phyloP scores from a whole-genome alignment of 2,888 invertebrate genomes.

The Chrysomela aeneicollis region DNA sequence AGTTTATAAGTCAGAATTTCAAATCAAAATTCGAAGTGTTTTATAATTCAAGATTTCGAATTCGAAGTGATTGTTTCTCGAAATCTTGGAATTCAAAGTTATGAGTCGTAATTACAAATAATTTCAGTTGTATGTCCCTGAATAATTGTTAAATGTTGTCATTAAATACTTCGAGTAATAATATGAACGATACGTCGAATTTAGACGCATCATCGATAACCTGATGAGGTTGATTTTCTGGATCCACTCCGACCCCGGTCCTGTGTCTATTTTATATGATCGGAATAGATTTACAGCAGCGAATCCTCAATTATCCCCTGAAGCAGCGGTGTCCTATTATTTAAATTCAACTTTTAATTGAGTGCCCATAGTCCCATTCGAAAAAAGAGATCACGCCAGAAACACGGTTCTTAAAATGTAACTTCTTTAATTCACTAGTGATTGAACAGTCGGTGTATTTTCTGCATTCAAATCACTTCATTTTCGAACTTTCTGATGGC shows the following conservation, averaged over 20 bases:
- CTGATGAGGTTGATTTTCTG: not conserved
- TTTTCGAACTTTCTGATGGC: slow-evolving; percentile 21
- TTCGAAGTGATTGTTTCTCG: too few relatives aligned
- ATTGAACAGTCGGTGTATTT: slow-evolving; percentile 28
- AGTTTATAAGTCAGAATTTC: too few relatives aligned
- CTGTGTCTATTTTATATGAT: not conserved
- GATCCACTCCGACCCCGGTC: not conserved
- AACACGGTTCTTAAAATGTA: slow-evolving; percentile 41
- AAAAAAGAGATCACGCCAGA: slow-evolving; percentile 35
- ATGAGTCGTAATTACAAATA: too few relatives aligned
- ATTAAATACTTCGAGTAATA: too few relatives aligned
- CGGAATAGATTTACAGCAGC: slow-evolving; percentile 5
- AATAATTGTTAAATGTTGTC: too few relatives aligned
- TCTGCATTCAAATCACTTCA: slow-evolving; percentile 38
- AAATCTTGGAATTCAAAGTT: too few relatives aligned
- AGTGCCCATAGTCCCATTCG: slow-evolving; percentile 44
- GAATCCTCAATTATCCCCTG: slow-evolving; percentile 29
- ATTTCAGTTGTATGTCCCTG: too few relatives aligned
- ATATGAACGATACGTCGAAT: too few relatives aligned
- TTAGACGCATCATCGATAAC: too few relatives aligned
- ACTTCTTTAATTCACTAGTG: slow-evolving; percentile 39
- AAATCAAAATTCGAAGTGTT: too few relatives aligned
- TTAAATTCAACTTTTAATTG: slow-evolving; percentile 52
- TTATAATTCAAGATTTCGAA: too few relatives aligned
- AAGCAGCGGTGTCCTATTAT: slow-evolving; percentile 41